Percentiles rank a stretch among this genome's conserved stretches.
Evolutionary conservation across 2,113 vertebrate genomes (phyloP).

Genomic region (Prinia subflava): DNA sequence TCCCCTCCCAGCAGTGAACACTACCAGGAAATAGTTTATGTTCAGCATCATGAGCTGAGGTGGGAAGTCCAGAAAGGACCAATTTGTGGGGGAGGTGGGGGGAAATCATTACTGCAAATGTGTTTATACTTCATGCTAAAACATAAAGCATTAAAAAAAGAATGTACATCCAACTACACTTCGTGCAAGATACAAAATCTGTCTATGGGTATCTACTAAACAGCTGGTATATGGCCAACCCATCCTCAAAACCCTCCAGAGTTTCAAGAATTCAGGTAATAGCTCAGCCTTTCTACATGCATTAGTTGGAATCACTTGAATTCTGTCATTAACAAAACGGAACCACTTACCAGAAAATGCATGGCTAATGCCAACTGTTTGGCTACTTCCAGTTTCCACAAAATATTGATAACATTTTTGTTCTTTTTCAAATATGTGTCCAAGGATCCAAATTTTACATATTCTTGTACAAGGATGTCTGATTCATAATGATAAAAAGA

Average conservation of each 20-base stretch:
- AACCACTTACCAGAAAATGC: constrained; percentile 91
- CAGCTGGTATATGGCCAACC: not conserved
- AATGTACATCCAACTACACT: not conserved
- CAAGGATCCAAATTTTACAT: constrained; percentile 92
- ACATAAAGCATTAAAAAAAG: not conserved
- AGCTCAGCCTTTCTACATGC: not conserved
- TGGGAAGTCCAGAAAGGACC: not conserved
- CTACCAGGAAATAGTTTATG: not conserved
- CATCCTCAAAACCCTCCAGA: not conserved
- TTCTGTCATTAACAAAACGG: not conserved
- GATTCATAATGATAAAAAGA: constrained; percentile 43
- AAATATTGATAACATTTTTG: constrained; percentile 87
- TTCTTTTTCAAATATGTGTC: constrained; percentile 95
- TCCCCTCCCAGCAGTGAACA: not conserved
- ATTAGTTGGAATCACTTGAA: not conserved
- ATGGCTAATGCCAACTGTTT: constrained; percentile 96
- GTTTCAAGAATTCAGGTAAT: not conserved
- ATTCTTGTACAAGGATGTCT: constrained; percentile 99
- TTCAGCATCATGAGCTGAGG: not conserved
- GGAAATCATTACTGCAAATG: not conserved
- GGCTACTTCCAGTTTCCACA: constrained; percentile 96
- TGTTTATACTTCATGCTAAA: not conserved
- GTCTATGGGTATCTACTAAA: not conserved
- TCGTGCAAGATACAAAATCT: not conserved
- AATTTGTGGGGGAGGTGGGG: not conserved